A percentile compares a stretch with the other conserved stretches of the same genome.
phyloP scores from a whole-genome alignment of 2,888 invertebrate genomes.

The Drosophila peninsularis region DNA sequence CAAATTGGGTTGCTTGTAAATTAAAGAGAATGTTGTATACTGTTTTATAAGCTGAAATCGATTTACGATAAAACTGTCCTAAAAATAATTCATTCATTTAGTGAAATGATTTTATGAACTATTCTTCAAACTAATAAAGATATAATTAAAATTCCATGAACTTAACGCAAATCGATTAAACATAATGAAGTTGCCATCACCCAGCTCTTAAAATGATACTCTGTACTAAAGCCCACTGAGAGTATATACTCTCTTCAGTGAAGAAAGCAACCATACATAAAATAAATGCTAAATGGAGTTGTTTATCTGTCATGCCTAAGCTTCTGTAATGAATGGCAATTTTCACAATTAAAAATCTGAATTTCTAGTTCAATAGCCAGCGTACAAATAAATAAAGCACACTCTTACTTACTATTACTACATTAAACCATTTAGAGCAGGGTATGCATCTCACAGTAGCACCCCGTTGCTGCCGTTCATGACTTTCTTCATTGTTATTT shows the following conservation, averaged over 20 bases:
- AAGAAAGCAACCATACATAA: not conserved
- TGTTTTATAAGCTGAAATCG: not conserved
- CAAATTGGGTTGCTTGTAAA: too few relatives aligned
- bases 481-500: slow-evolving; percentile 4
- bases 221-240: not conserved
- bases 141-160: not conserved
- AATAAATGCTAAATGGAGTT: too few relatives aligned
- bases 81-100: not conserved
- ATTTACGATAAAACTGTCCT: not conserved
- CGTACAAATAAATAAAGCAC: too few relatives aligned
- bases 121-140: not conserved
- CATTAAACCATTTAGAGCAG: not conserved
- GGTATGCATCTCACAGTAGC: not conserved
- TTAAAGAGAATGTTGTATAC: too few relatives aligned
- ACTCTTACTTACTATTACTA: not conserved
- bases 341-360: too few relatives aligned
- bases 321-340: too few relatives aligned
- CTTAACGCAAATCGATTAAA: not conserved
- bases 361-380: too few relatives aligned
- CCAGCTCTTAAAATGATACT: not conserved
- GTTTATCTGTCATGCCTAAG: too few relatives aligned
- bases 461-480: not conserved
- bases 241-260: not conserved
- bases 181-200: not conserved
- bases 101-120: not conserved